A percentile compares a stretch with the other conserved stretches of the same genome.
phyloP scores from a whole-genome alignment of 2,113 vertebrate genomes.

The Xenopus borealis region DNA sequence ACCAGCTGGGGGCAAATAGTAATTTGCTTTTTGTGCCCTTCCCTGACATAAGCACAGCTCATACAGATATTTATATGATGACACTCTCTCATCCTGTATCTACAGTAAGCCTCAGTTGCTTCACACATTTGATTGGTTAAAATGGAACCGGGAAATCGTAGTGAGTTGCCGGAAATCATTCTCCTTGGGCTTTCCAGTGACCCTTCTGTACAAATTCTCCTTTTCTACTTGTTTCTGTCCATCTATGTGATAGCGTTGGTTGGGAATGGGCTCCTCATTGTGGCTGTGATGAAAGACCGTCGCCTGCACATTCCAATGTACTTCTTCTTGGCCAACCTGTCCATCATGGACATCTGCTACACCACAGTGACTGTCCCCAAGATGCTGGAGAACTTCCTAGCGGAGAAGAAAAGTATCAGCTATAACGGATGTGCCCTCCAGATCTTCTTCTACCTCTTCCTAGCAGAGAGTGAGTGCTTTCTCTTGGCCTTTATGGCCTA shows the following conservation, averaged over 20 bases:
- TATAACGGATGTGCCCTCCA: neutral
- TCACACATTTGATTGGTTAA: too few species aligned
- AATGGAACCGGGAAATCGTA: neutral
- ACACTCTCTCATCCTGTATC: too few species aligned
- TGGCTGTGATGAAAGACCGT: neutral
- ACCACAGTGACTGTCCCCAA: neutral
- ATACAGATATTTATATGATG: too few species aligned
- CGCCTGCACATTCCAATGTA: slow-evolving; percentile 18
- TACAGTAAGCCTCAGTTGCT: too few species aligned
- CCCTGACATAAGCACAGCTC: too few species aligned
- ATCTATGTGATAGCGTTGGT: neutral
- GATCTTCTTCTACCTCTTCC: slow-evolving; percentile 7
- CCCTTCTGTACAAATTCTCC: neutral
- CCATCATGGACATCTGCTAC: neutral
- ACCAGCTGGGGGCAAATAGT: too few species aligned
- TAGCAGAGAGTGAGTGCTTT: neutral
- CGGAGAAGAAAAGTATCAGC: neutral
- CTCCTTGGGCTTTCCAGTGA: slow-evolving; percentile 11
- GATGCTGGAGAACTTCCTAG: neutral
- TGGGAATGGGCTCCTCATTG: neutral
- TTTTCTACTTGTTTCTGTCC: neutral
- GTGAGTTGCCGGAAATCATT: neutral
- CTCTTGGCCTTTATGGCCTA: slow-evolving; percentile 22
- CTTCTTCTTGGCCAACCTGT: slow-evolving; percentile 1
- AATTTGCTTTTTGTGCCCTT: too few species aligned